Evolutionary conservation across 2,888 invertebrate genomes (phyloP).

Genomic region (Drosophila subsilvestris): DNA sequence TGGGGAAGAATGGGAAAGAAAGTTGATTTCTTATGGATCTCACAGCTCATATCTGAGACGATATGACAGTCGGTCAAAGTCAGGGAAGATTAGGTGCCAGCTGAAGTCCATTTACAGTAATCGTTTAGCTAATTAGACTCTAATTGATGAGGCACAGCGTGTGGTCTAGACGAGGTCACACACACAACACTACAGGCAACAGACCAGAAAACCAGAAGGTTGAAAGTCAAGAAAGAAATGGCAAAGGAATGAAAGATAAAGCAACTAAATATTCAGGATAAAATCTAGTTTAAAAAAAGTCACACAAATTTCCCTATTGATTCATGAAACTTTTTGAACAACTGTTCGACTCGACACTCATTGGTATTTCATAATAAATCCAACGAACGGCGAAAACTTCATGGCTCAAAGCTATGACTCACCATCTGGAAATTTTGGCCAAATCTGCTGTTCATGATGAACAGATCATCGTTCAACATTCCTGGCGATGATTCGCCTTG

Average conservation of each 20-base stretch:
- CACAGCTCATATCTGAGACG: conserved; percentile 19
- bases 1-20: conserved; percentile 22
- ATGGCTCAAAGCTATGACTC: conserved; percentile 15
- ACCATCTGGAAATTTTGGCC: conserved; percentile 24
- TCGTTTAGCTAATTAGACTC: conserved; percentile 60
- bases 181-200: background rate
- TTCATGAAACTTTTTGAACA: conserved; percentile 4
- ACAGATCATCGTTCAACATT: conserved; percentile 17
- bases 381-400: conserved; percentile 20
- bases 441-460: conserved; percentile 23
- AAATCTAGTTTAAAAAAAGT: background rate
- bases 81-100: conserved; percentile 50
- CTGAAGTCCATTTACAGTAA: conserved; percentile 43
- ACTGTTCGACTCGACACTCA: conserved; percentile 5
- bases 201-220: conserved; percentile 10
- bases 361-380: conserved; percentile 40
- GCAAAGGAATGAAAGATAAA: conserved; percentile 10
- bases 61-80: conserved; percentile 46
- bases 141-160: conserved; percentile 63
- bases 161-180: conserved; percentile 61
- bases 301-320: background rate
- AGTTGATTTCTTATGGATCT: conserved; percentile 35
- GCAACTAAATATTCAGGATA: background rate
- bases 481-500: conserved; percentile 48
- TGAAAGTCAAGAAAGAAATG: conserved; percentile 24